Base-by-base conservation (phyloP, 2,113 vertebrate species). In the Melozone crissalis region DNA sequence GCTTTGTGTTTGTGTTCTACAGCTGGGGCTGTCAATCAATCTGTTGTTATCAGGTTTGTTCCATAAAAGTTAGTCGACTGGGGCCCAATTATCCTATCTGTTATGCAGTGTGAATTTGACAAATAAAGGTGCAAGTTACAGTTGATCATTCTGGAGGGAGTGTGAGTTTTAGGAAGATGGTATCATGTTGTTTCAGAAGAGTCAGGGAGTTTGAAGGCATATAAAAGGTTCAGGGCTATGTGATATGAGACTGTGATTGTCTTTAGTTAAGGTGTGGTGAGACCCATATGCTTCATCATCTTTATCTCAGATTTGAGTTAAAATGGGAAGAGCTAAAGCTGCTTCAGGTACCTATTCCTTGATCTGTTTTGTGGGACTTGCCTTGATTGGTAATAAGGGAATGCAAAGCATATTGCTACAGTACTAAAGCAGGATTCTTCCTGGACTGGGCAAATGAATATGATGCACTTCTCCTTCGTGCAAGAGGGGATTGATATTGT, bases 121-220 rank as follows among this genome's bases (percentile, higher is more conserved):
- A 97, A 96, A 95, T 92, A 97, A 95, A 96, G 83, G 88, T 81
- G 63, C 71, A 93, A 94, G 85, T 78, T 96, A 81, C 62, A 85
- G 84, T 86, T 95, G 87, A 87, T 95, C 49, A 62, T 96, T 84
- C 51, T 16, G 21, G 66, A 93, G 69, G 28, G 33, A 62, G 51
- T 84, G 47, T 2, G 8, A 83, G 77, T 83, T 94, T 87, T 52
- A 58, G 18, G 59, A 92, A 84, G 85, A 75, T 87, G 37, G 23
- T 89, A 24, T 79, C 15, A 0, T 66, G 28, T 57, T 2, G 5
- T 77, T 91, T 90, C 62, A 58, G 65, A 87, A 73, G 28, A 92
- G 44, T 35, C 23, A 37, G 37, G 27, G 79, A 79, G 11, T 79
- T 87, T 83, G 51, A 80, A 68, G 43, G 28, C 59, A n/a, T 19